Conservation (phyloP, 2,797 vertebrate species). For the Rhabdophis nuchalis region DNA sequence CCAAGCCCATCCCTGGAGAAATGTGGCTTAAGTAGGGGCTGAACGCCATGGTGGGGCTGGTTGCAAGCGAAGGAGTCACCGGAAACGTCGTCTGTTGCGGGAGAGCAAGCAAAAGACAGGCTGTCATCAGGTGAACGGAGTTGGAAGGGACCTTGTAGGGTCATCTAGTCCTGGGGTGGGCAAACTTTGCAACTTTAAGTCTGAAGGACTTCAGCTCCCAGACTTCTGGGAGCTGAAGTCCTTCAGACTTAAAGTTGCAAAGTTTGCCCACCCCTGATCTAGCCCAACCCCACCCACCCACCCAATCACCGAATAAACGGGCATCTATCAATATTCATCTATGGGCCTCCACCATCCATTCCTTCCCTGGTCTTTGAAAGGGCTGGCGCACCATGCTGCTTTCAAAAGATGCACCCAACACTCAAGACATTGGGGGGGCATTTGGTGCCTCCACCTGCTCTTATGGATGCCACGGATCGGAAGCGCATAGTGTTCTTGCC, state of each 20-base stretch:
- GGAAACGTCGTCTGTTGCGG: constrained; percentile 85
- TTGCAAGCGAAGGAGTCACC: constrained; percentile 84
- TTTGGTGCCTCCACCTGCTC: not conserved
- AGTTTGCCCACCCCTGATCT: too few relatives aligned
- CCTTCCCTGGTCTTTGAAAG: not conserved
- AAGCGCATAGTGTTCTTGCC: constrained; percentile 51
- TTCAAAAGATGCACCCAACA: not conserved
- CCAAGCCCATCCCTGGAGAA: constrained; percentile 87
- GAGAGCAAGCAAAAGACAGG: constrained; percentile 43
- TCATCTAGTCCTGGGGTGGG: too few relatives aligned
- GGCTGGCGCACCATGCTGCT: not conserved
- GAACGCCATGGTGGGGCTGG: constrained; percentile 88
- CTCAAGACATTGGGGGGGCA: not conserved
- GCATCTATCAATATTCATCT: too few relatives aligned
- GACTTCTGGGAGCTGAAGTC: too few relatives aligned
- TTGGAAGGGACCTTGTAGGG: too few relatives aligned
- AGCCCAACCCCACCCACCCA: too few relatives aligned
- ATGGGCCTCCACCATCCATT: not conserved
- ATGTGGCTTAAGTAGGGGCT: constrained; percentile 92
- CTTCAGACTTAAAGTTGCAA: too few relatives aligned
- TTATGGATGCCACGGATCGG: constrained; percentile 11
- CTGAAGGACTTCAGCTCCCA: too few relatives aligned
- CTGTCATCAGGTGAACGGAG: not conserved
- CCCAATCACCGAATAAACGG: too few relatives aligned
- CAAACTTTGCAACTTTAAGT: too few relatives aligned